Evolutionary conservation across 2,888 invertebrate genomes (phyloP).

Genomic region (Exocentrus adspersus): DNA sequence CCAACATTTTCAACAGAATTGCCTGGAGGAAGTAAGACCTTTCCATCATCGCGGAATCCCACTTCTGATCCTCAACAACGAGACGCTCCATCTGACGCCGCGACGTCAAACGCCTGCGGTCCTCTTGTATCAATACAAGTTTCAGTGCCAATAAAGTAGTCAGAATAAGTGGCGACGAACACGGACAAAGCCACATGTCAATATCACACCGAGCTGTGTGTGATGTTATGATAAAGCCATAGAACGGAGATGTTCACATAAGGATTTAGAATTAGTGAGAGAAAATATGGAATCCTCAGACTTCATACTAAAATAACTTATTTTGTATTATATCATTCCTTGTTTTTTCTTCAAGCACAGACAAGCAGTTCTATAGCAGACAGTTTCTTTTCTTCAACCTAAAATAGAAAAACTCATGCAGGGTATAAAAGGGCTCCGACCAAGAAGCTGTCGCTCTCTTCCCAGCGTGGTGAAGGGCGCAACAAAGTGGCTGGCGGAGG

Average conservation of each 20-base stretch:
- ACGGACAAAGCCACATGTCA: constrained; percentile 31
- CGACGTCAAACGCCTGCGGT: constrained; percentile 24
- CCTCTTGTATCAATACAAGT: constrained; percentile 17
- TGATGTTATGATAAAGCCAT: constrained; percentile 4
- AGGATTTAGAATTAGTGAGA: background rate
- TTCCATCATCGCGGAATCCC: constrained; percentile 13
- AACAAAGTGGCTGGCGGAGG: constrained; percentile 25
- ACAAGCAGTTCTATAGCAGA: background rate
- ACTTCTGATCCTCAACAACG: constrained; percentile 20
- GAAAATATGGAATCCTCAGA: background rate
- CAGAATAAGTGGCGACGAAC: constrained; percentile 31
- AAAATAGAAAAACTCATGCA: background rate
- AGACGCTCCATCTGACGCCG: constrained; percentile 14
- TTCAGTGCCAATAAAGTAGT: constrained; percentile 30
- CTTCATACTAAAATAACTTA: no score
- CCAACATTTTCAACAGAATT: background rate
- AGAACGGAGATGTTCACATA: constrained; percentile 5
- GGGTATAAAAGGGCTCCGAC: constrained; percentile 7
- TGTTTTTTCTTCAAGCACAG: no score
- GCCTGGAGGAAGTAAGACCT: background rate
- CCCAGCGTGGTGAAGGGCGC: constrained; percentile 5
- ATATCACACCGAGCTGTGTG: constrained; percentile 21
- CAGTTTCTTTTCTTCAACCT: background rate
- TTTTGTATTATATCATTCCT: no score
- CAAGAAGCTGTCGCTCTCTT: constrained; percentile 6